Base-by-base conservation (phyloP, 2,797 vertebrate genomes). In the Phataginus tetradactyla region DNA sequence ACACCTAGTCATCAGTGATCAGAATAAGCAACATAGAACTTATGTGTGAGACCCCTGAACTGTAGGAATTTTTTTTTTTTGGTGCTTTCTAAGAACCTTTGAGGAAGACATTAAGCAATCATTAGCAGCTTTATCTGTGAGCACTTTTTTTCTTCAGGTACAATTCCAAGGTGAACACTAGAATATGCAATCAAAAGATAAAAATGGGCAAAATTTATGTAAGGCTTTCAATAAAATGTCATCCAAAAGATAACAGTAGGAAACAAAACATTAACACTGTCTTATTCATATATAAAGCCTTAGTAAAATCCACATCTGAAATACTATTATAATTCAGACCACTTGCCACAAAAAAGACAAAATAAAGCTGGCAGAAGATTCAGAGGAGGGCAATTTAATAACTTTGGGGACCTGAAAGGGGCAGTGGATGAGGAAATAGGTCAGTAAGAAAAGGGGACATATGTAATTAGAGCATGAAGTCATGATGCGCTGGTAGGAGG, bases 181-280 rank as follows among this genome's bases (percentile, higher is more conserved):
- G 37, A 86, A 25, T 91, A 79, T 63, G 86, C 57, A 91, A 91
- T 63, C 61, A 92, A 88, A 94, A 91, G 66, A 85, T 61, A 85
- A 94, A 87, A 95, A 68, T 0, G 20, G n/a, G 12, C 27, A 89
- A 91, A 86, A 66, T 77, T 95, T 93, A 83, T 32, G 85, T 77
- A 94, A 74, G 37, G 49, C 8, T 20, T 75, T 90, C 29, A 66
- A 61, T 21, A 87, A 94, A 95, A 59, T 92, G 53, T 32, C n/a
- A 93, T 37, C 53, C 34, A 63, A 90, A 90, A 77, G 59, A 79
- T 64, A 95, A 81, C 18, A 61, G 7, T 14, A 94, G 69, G 86
- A 90, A 94, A 77, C n/a, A 63, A 78, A 61, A 78, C 18, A 80
- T 45, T 2, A 88, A 51, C 21, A 86, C 4, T 57, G 9, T 59